phyloP scores from a whole-genome alignment of 2,113 vertebrate genomes.

The Todiramphus chloris region DNA sequence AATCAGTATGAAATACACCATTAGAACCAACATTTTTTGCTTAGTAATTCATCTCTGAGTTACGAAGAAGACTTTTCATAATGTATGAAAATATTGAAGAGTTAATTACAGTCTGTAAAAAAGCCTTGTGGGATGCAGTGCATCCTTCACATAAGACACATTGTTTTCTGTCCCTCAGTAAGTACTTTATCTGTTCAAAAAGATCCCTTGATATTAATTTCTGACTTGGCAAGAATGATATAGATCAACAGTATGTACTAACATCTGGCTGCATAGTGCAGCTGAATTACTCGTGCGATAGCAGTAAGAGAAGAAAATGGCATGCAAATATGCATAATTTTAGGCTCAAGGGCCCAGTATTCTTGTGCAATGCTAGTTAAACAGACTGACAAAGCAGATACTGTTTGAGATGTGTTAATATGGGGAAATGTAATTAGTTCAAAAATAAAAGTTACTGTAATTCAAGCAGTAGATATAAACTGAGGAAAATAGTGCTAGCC shows the following conservation, averaged over 20 bases:
- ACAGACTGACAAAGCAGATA: background rate
- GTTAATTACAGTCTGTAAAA: background rate
- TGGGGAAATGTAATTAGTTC: background rate
- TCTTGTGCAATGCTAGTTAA: constrained; percentile 3
- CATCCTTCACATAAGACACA: background rate
- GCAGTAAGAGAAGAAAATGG: constrained; percentile 23
- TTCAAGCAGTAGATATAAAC: background rate
- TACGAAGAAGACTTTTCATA: background rate
- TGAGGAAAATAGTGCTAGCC: background rate
- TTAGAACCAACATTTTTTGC: background rate
- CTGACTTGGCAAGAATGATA: constrained; percentile 3
- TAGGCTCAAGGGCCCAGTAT: constrained; percentile 4
- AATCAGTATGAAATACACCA: background rate
- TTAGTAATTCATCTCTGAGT: background rate
- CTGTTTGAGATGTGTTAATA: background rate
- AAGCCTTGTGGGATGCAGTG: background rate
- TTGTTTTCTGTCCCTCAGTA: constrained; percentile 15
- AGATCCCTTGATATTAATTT: background rate
- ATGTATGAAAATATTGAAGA: background rate
- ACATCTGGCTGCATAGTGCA: constrained; percentile 18
- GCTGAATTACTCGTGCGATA: background rate
- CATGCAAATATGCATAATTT: constrained; percentile 2
- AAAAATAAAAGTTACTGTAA: constrained; percentile 12
- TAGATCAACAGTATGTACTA: background rate
- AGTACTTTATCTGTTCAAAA: constrained; percentile 25